Percentiles rank a stretch among this genome's conserved stretches.
Conservation (phyloP, 2,113 vertebrate species). For the Zosterops pallidus region DNA sequence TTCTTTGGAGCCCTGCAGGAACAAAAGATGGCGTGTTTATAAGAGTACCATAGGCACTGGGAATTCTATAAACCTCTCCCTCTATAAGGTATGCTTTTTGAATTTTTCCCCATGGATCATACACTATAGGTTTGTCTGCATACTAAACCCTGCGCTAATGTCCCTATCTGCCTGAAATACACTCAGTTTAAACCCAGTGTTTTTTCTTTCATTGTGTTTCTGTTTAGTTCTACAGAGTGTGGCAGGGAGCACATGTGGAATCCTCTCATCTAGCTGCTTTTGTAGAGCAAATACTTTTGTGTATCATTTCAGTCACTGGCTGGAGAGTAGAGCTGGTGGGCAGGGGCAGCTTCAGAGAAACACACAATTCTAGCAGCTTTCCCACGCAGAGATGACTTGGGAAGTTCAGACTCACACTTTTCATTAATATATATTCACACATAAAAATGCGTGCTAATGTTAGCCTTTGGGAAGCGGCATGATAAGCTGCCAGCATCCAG, state of each 20-base stretch:
- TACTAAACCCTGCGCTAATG: background rate
- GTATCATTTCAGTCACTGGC: background rate
- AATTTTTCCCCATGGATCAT: constrained; percentile 11
- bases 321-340: background rate
- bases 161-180: background rate
- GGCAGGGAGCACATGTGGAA: background rate
- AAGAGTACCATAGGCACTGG: constrained; percentile 29
- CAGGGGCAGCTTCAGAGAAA: background rate
- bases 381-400: fast-evolving
- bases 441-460: background rate
- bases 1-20: constrained; percentile 52
- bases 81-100: constrained; percentile 27
- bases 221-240: background rate
- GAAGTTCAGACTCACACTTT: background rate
- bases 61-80: constrained; percentile 13
- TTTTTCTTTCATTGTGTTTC: background rate
- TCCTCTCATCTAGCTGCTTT: background rate
- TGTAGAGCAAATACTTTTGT: constrained; percentile 3
- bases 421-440: background rate
- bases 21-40: constrained; percentile 66
- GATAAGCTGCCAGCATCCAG: background rate
- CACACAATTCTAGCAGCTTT: background rate
- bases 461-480: background rate
- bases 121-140: background rate
- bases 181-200: background rate